Base-by-base conservation (phyloP, 2,113 vertebrate species). In the Ameiurus melas region DNA sequence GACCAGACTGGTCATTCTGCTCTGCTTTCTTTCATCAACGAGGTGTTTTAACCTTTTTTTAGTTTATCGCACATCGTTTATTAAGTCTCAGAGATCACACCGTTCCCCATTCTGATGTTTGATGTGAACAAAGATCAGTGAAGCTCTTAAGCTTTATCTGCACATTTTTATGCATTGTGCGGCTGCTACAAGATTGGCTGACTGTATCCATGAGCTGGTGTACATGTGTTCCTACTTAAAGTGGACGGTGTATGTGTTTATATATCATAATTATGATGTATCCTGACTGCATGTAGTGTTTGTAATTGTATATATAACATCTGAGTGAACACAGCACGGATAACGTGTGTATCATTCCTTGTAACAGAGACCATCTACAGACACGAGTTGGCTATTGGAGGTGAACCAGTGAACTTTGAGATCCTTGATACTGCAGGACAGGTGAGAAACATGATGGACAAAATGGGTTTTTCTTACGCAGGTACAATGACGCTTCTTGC, bases 301-400 rank as follows among this genome's bases (percentile, higher is more conserved):
- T 68, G 27, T 62, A 64, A 66, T 60, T 22, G 20, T 58, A 17
- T 17, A 19, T 58, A 58, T 20, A 58, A 62, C 27, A 30, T 68
- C n/a, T n/a, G 64, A 14, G 27, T 68, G 64, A 68, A n/a, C n/a
- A 62, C 60, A 5, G 22, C 30, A 71, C 19, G 16, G 19, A 36
- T 75, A 75, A 75, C 3, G 10, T 75, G 14, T 51, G n/a, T 33
- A n/a, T 36, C 39, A 78, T 22, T 39, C 57, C 60, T 62, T 36
- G 3, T 58, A 75, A 79, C 94, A 96, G 96, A 96, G 87, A 96
- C 95, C 90, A 96, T 96, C 82, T 96, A 96, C 92, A 95, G 95
- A 39, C 96, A 96, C 58, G 68, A 94, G 87, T 91, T 94, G 0
- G 82, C 93, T 19, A 93, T 96, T 0, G 93, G 95, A 0, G 96